A percentile compares a stretch with the other conserved stretches of the same genome.
Conservation (phyloP, 2,113 vertebrate species). For the Promerops cafer region DNA sequence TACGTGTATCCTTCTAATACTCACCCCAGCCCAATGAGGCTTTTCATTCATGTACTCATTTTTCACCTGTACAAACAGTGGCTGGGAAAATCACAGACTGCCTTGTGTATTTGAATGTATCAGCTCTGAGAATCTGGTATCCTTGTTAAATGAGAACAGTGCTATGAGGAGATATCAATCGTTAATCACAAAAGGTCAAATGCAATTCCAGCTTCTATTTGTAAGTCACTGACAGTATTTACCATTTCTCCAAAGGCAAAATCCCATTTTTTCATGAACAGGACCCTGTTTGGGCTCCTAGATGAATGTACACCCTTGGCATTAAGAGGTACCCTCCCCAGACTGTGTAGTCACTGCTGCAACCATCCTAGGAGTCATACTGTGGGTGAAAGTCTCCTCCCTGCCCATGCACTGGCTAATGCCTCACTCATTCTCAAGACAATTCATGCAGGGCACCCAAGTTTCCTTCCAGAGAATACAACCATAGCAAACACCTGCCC, state of each 20-base stretch:
- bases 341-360: background rate
- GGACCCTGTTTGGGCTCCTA: background rate
- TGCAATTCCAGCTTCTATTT: background rate
- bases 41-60: background rate
- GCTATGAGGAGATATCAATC: background rate
- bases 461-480: background rate
- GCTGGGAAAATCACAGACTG: background rate
- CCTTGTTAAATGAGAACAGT: background rate
- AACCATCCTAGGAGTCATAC: accelerated
- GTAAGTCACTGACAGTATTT: background rate
- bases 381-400: background rate
- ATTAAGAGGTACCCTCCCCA: background rate
- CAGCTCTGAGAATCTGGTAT: background rate
- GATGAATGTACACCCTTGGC: background rate
- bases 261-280: background rate
- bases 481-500: background rate
- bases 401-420: background rate
- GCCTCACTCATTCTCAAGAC: background rate
- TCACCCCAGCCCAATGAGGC: background rate
- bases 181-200: background rate
- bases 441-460: background rate
- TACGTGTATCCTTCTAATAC: background rate
- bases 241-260: background rate
- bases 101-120: background rate
- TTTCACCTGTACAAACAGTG: background rate